phyloP scores from a whole-genome alignment of 2,888 invertebrate species.

The Cremastinae sp. region DNA sequence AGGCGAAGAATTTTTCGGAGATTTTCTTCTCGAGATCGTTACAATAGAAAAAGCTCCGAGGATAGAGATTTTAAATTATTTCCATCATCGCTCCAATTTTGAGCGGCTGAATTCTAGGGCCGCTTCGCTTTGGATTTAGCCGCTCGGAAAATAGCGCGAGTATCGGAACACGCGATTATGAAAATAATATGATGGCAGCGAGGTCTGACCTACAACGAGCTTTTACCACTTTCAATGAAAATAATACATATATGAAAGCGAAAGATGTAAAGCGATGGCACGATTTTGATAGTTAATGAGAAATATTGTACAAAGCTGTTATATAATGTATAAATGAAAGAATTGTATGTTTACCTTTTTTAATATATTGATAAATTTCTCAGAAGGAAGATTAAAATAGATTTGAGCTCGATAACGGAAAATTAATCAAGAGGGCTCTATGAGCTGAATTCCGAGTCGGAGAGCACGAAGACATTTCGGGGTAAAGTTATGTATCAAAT shows the following conservation, averaged over 20 bases:
- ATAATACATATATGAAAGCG: background rate
- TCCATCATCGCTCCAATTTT: constrained; percentile 19
- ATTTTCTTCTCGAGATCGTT: constrained; percentile 20
- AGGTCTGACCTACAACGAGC: constrained; percentile 22
- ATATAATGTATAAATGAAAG: too few species aligned
- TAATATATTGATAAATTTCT: too few species aligned
- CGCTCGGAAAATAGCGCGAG: constrained; percentile 9
- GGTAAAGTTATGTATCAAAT: constrained; percentile 48
- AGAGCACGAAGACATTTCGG: constrained; percentile 25
- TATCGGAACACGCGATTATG: constrained; percentile 9
- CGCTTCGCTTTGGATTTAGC: constrained; percentile 17
- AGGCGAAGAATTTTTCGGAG: constrained; percentile 12
- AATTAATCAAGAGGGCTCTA: constrained; percentile 29
- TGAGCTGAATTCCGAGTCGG: constrained; percentile 30
- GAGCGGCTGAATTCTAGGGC: background rate
- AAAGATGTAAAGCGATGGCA: too few species aligned
- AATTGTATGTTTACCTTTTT: too few species aligned
- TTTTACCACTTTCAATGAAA: constrained; percentile 25
- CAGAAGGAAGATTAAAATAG: constrained; percentile 39
- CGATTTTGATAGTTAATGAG: background rate
- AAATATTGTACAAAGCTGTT: too few species aligned
- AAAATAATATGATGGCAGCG: constrained; percentile 28
- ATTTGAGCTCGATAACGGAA: constrained; percentile 38
- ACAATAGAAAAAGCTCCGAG: constrained; percentile 24
- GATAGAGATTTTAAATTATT: constrained; percentile 36